phyloP scores from a whole-genome alignment of 2,888 invertebrate species.

The Hololepta plana region DNA sequence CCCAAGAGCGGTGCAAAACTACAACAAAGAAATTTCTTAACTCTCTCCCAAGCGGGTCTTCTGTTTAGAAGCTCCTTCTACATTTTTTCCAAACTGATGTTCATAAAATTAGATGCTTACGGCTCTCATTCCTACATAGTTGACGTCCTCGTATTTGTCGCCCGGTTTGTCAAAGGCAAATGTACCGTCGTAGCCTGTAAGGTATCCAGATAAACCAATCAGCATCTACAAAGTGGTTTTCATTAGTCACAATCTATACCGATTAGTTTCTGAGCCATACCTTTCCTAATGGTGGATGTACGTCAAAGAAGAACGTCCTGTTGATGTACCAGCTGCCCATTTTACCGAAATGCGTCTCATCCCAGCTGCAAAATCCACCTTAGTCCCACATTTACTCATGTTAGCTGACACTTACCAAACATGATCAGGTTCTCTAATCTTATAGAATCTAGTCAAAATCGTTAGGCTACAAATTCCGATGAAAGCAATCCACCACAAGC shows the following conservation, averaged over 20 bases:
- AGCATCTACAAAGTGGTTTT: constrained; percentile 57
- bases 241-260: not conserved
- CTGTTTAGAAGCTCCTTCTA: no score
- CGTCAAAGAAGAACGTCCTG: constrained; percentile 93
- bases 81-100: no score
- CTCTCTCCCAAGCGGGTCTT: no score
- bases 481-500: constrained; percentile 49
- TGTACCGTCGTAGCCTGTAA: constrained; percentile 86
- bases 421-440: constrained; percentile 82
- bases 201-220: constrained; percentile 76
- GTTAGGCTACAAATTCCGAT: constrained; percentile 44
- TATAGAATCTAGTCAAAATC: constrained; percentile 64
- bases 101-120: constrained; percentile 43
- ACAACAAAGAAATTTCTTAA: no score
- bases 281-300: constrained; percentile 94
- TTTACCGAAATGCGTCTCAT: constrained; percentile 97
- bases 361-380: constrained; percentile 48
- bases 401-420: constrained; percentile 55
- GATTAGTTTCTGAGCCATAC: constrained; percentile 29
- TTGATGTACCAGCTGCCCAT: constrained; percentile 99
- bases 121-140: constrained; percentile 84
- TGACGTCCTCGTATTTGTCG: constrained; percentile 77
- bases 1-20: constrained; percentile 86
- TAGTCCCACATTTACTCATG: not conserved
- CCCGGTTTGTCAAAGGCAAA: constrained; percentile 93